These are phyloP conservation scores for Porites lutea DNA, from an alignment of 64 coral and sea anemone genomes.

Conservation along the genomic window DNA sequence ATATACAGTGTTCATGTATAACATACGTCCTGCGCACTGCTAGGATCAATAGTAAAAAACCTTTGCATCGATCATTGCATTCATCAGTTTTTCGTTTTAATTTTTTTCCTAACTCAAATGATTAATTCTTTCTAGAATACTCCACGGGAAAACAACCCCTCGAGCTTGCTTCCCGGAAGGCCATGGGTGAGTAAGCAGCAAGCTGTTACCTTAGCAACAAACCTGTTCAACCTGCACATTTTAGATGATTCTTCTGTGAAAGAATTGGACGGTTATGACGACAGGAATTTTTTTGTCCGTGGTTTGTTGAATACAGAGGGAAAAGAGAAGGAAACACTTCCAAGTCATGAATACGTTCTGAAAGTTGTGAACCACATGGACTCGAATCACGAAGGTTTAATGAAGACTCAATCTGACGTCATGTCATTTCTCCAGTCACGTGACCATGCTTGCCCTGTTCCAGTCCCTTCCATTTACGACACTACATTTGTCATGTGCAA, in stretches of 20 bases:
- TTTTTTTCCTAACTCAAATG: too few relatives aligned
- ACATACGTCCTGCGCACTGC: too few relatives aligned
- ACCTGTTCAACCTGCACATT: slow-evolving; percentile 50
- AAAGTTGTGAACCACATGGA: slow-evolving; percentile 68
- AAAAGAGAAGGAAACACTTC: neutral
- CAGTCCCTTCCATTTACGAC: neutral
- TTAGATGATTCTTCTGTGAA: slow-evolving; percentile 26
- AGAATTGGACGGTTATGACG: slow-evolving; percentile 63
- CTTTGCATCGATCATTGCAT: too few relatives aligned
- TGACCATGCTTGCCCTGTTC: neutral
- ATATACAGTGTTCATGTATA: too few relatives aligned
- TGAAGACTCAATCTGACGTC: slow-evolving; percentile 29
- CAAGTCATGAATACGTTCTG: slow-evolving; percentile 30
- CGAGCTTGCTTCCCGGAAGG: neutral
- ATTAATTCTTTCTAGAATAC: too few relatives aligned
- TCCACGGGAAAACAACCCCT: too few relatives aligned
- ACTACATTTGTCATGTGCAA: slow-evolving; percentile 19
- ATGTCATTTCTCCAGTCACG: slow-evolving; percentile 53
- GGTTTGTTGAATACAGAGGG: neutral
- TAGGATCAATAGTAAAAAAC: too few relatives aligned
- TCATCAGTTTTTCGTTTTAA: too few relatives aligned
- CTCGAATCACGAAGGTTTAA: slow-evolving; percentile 22
- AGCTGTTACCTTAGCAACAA: slow-evolving; percentile 40
- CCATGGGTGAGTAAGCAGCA: slow-evolving; percentile 36
- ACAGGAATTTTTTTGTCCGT: slow-evolving; percentile 50